These are phyloP conservation scores for Tethea ocularis DNA, from an alignment of 2,888 invertebrate species.

Conservation along the genomic window DNA sequence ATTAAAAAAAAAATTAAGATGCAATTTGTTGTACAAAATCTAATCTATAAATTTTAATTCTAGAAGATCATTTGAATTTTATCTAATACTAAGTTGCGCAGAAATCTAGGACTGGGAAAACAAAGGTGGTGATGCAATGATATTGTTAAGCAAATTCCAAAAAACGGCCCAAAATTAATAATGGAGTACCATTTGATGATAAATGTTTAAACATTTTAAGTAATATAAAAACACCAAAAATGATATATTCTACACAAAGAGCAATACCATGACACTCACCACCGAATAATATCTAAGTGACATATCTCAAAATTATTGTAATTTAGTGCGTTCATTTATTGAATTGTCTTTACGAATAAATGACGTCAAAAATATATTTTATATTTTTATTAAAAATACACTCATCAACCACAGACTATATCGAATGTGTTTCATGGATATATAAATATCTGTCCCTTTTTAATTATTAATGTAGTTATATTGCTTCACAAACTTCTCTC, in stretches of 20 bases:
- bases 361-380: slow-evolving; percentile 70
- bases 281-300: slow-evolving; percentile 74
- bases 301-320: slow-evolving; percentile 83
- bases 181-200: not conserved
- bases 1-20: not conserved
- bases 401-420: not conserved
- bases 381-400: slow-evolving; percentile 2
- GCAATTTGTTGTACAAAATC: not conserved
- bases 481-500: no score
- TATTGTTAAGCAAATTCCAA: slow-evolving; percentile 21
- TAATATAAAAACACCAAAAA: not conserved
- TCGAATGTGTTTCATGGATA: no score
- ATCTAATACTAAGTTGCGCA: not conserved
- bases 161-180: not conserved
- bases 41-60: no score
- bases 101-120: slow-evolving; percentile 18
- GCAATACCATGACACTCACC: slow-evolving; percentile 55
- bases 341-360: slow-evolving; percentile 84
- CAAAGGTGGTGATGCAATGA: slow-evolving; percentile 65
- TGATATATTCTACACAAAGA: not conserved
- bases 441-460: no score
- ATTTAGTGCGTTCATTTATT: slow-evolving; percentile 83
- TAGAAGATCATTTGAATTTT: no score
- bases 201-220: not conserved
- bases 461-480: no score